Percentiles rank a stretch among this genome's conserved stretches.
These are phyloP conservation scores for Poicephalus gulielmi DNA, from an alignment of 2,113 vertebrate genomes.

Conservation along the genomic window DNA sequence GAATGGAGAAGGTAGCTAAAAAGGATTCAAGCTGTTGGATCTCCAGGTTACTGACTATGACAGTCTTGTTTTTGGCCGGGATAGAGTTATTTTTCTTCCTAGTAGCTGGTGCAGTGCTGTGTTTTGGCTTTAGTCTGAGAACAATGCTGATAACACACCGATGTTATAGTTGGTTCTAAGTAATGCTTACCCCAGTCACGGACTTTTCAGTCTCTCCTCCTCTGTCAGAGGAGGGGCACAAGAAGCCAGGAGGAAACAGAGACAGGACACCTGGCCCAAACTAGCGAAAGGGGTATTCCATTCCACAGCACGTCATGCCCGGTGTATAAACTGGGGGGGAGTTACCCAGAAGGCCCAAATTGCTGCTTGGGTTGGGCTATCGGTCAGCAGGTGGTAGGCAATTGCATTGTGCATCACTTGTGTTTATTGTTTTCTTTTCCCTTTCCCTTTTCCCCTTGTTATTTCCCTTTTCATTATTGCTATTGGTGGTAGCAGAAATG, in stretches of 20 bases:
- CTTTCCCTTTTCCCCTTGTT: neutral
- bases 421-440: neutral
- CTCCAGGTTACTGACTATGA: neutral
- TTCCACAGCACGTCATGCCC: neutral
- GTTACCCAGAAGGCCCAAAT: neutral
- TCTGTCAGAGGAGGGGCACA: neutral
- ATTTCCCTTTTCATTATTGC: neutral
- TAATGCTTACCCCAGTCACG: neutral
- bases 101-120: neutral
- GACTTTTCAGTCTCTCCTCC: neutral
- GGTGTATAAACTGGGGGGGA: neutral
- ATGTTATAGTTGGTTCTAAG: neutral
- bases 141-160: neutral
- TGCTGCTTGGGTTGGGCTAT: neutral
- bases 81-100: neutral
- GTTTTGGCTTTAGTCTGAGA: neutral
- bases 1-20: neutral
- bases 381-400: neutral
- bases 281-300: neutral
- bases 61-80: neutral
- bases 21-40: neutral
- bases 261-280: neutral
- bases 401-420: neutral
- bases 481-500: neutral
- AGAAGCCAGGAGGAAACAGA: neutral